These are phyloP conservation scores for Sarcophaga peregrina DNA, from an alignment of 1,140 invertebrate genomes.

Conservation along the genomic window DNA sequence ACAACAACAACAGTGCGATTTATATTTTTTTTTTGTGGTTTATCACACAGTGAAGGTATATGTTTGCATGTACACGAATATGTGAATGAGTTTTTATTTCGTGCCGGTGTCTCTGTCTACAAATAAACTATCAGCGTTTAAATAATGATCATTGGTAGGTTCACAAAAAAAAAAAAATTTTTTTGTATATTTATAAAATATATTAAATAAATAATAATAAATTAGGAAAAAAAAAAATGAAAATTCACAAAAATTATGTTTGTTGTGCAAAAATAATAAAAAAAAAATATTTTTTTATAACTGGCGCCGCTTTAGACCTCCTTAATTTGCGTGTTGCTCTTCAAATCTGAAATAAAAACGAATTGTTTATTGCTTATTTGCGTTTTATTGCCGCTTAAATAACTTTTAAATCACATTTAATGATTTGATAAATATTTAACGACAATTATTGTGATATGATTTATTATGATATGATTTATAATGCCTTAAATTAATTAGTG, in stretches of 20 bases:
- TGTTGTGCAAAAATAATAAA: neutral
- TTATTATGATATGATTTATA: too few species aligned
- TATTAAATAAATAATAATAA: slow-evolving; percentile 6
- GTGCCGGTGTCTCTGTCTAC: too few species aligned
- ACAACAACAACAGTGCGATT: too few species aligned
- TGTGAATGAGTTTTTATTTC: too few species aligned
- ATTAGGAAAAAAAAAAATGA: neutral
- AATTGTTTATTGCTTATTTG: neutral
- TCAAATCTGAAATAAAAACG: too few species aligned
- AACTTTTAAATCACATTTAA: neutral
- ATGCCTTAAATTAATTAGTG: too few species aligned
- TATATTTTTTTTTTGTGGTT: too few species aligned
- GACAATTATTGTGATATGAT: neutral
- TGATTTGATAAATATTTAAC: neutral
- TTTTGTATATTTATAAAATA: neutral
- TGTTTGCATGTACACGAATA: too few species aligned
- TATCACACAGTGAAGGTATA: too few species aligned
- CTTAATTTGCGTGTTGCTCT: neutral
- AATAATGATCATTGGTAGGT: too few species aligned
- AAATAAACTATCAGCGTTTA: too few species aligned
- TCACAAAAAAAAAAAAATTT: too few species aligned
- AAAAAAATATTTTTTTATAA: neutral
- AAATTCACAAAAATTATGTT: neutral
- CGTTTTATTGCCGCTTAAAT: slow-evolving; percentile 3
- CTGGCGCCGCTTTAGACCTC: slow-evolving; percentile 13